Evolutionary conservation across 2,888 invertebrate species (phyloP).

Genomic region (Lacanobia oleracea): DNA sequence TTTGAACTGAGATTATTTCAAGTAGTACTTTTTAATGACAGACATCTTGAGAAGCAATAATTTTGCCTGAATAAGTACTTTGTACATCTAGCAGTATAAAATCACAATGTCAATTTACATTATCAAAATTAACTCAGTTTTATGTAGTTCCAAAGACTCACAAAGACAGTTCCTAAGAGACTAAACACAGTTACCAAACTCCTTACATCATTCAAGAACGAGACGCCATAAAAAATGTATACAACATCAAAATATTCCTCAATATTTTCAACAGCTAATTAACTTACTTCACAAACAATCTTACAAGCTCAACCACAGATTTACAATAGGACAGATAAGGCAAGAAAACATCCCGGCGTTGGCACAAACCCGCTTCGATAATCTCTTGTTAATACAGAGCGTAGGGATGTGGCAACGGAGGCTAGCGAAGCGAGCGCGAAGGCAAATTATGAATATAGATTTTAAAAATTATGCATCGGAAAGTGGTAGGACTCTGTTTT

Average conservation of each 20-base stretch:
- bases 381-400: constrained; percentile 71
- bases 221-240: constrained; percentile 1
- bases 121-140: too few species aligned
- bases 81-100: background rate
- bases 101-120: background rate
- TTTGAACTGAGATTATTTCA: background rate
- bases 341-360: constrained; percentile 41
- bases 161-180: too few species aligned
- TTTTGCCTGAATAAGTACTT: too few species aligned
- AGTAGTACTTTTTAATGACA: background rate
- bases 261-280: constrained; percentile 44
- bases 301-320: constrained; percentile 58
- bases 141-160: too few species aligned
- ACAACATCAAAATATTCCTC: constrained; percentile 26
- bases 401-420: constrained; percentile 12
- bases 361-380: constrained; percentile 60
- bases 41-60: too few species aligned
- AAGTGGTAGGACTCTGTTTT: too few species aligned
- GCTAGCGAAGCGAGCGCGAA: too few species aligned
- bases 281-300: constrained; percentile 59
- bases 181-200: background rate
- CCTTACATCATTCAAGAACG: background rate
- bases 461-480: too few species aligned
- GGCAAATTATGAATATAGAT: too few species aligned
- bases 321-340: constrained; percentile 63